phyloP scores from a whole-genome alignment of 2,797 vertebrate species.

The Enteromius anoplus region DNA sequence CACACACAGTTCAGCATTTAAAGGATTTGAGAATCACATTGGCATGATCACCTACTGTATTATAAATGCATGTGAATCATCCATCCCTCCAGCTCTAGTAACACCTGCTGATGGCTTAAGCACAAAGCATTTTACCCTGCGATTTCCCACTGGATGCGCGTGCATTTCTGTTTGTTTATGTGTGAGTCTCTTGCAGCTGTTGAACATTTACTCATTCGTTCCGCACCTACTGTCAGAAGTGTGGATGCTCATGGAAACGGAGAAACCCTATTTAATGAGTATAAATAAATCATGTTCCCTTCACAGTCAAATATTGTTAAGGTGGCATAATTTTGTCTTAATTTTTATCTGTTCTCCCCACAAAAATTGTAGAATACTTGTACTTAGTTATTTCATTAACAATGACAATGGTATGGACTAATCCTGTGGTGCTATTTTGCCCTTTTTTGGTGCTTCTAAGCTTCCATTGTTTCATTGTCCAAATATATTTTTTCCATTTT shows the following conservation, averaged over 20 bases:
- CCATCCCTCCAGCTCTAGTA: not conserved
- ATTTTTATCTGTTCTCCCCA: not conserved
- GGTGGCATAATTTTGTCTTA: not conserved
- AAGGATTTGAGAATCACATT: not conserved
- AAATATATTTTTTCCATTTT: not conserved
- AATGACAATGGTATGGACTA: not conserved
- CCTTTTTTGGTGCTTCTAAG: not conserved
- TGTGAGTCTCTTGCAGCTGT: constrained; percentile 34
- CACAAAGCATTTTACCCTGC: not conserved
- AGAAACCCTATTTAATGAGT: not conserved
- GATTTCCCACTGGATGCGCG: not conserved
- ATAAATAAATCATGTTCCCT: not conserved
- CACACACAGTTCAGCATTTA: not conserved
- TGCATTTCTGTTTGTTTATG: constrained; percentile 3
- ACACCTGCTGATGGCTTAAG: not conserved
- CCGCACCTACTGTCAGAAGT: not conserved
- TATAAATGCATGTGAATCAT: constrained; percentile 4
- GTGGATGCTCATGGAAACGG: not conserved
- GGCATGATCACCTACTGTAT: not conserved
- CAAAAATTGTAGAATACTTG: too few species aligned
- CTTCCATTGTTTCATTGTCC: not conserved
- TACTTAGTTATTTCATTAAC: not conserved
- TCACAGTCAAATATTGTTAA: not conserved
- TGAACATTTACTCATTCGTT: constrained; percentile 1
- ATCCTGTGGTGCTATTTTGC: not conserved